A percentile compares a stretch with the other conserved stretches of the same genome.
Evolutionary conservation across 2,888 invertebrate genomes (phyloP).

Genomic region (Polyommatus iphigenia): DNA sequence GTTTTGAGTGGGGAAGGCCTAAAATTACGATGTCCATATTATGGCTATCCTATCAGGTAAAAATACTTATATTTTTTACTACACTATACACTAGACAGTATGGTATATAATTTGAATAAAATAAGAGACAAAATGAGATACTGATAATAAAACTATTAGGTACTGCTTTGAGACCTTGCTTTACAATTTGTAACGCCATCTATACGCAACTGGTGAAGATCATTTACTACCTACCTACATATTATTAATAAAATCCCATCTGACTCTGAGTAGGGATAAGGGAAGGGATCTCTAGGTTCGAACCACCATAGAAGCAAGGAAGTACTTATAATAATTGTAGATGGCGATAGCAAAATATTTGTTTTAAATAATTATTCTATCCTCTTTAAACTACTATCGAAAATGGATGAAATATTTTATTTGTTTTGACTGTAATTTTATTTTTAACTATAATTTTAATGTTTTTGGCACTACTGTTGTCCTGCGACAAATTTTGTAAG

Average conservation of each 20-base stretch:
- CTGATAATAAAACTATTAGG: too few relatives aligned
- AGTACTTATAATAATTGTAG: not conserved
- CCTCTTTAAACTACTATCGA: too few relatives aligned
- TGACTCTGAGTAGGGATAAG: too few relatives aligned
- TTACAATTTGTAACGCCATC: not conserved
- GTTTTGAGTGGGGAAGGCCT: conserved; percentile 89
- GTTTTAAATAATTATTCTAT: too few relatives aligned
- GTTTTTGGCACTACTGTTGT: too few relatives aligned
- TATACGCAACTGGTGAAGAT: not conserved
- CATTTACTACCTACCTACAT: too few relatives aligned
- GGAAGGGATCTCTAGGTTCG: not conserved
- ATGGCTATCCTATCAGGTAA: conserved; percentile 89
- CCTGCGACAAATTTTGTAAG: too few relatives aligned
- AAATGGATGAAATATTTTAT: too few relatives aligned
- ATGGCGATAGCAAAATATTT: not conserved
- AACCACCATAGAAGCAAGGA: not conserved
- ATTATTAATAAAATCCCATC: too few relatives aligned
- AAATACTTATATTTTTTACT: not conserved
- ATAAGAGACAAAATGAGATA: not conserved
- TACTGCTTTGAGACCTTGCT: too few relatives aligned
- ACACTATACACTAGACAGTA: not conserved
- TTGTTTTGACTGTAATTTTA: too few relatives aligned
- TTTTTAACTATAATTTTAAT: too few relatives aligned
- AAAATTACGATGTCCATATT: conserved; percentile 89
- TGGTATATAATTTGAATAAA: not conserved